Conservation (phyloP, 2,888 invertebrate species). For the Patella pellucida region DNA sequence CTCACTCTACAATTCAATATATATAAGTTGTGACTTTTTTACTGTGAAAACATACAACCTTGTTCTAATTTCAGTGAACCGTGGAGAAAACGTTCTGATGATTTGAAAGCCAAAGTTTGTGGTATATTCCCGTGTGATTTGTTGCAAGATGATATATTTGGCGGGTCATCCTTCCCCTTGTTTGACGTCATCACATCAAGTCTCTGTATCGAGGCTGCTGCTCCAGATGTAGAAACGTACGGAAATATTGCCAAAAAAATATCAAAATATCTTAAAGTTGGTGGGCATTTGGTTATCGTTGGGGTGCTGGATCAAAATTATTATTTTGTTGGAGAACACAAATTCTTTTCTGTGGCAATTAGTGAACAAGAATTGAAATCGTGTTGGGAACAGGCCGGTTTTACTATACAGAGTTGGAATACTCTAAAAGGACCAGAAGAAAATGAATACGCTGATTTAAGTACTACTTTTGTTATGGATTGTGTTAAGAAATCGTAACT, state of each 20-base stretch:
- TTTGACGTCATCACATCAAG: constrained; percentile 3
- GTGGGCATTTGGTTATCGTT: not conserved
- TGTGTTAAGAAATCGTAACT: too few species aligned
- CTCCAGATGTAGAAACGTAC: not conserved
- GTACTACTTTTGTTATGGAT: too few species aligned
- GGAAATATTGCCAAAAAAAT: not conserved
- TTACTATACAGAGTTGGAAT: not conserved
- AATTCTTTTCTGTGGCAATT: not conserved
- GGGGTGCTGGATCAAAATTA: not conserved
- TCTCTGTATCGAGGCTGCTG: not conserved
- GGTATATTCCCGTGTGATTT: not conserved
- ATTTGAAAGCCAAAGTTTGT: not conserved
- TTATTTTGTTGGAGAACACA: not conserved
- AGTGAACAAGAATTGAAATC: not conserved
- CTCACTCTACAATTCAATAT: too few species aligned
- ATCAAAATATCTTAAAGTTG: not conserved
- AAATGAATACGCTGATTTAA: not conserved
- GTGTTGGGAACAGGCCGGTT: not conserved
- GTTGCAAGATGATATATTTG: not conserved
- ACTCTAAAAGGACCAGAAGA: not conserved
- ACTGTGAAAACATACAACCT: too few species aligned
- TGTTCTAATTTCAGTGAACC: not conserved
- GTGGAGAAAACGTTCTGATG: not conserved
- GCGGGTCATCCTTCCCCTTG: not conserved
- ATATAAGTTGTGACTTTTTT: too few species aligned